Conservation (phyloP, 1,140 invertebrate genomes). For the Neomicropteryx cornuta region DNA sequence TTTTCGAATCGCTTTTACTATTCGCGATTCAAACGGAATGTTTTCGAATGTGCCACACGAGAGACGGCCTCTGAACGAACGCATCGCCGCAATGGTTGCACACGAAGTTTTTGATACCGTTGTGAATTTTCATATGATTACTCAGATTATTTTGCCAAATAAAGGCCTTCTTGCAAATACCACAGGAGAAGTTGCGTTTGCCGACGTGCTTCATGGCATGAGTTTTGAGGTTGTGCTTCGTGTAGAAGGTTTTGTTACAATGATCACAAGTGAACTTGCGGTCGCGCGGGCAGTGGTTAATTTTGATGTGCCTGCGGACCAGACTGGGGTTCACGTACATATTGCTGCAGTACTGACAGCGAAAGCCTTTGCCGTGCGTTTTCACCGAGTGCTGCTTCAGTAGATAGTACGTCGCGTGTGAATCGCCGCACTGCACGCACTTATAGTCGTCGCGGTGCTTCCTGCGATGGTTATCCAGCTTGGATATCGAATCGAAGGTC, state of each 20-base stretch:
- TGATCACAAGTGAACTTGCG: slow-evolving; percentile 14
- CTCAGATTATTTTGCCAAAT: slow-evolving; percentile 16
- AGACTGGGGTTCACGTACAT: too few species aligned
- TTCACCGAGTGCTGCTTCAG: too few species aligned
- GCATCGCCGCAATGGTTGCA: slow-evolving; percentile 47
- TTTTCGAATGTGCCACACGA: slow-evolving; percentile 46
- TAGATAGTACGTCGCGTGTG: too few species aligned
- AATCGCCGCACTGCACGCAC: too few species aligned
- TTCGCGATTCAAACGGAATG: too few species aligned
- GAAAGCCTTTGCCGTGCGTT: too few species aligned
- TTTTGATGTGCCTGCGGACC: slow-evolving; percentile 7
- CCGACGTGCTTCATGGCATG: slow-evolving; percentile 20
- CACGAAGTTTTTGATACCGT: too few species aligned
- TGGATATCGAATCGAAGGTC: slow-evolving; percentile 8
- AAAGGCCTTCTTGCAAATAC: slow-evolving; percentile 17
- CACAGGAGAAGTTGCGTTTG: slow-evolving; percentile 12
- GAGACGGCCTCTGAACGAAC: slow-evolving; percentile 44
- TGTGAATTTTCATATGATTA: slow-evolving; percentile 19
- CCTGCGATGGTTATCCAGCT: too few species aligned
- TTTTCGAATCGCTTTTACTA: too few species aligned
- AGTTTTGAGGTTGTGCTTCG: slow-evolving; percentile 3
- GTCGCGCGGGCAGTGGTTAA: slow-evolving; percentile 10
- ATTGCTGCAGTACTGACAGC: too few species aligned
- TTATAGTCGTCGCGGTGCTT: too few species aligned
- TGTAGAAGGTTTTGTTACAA: slow-evolving; percentile 14